Evolutionary conservation across 2,113 vertebrate species (phyloP).

Genomic region (Siphamia tubifer): DNA sequence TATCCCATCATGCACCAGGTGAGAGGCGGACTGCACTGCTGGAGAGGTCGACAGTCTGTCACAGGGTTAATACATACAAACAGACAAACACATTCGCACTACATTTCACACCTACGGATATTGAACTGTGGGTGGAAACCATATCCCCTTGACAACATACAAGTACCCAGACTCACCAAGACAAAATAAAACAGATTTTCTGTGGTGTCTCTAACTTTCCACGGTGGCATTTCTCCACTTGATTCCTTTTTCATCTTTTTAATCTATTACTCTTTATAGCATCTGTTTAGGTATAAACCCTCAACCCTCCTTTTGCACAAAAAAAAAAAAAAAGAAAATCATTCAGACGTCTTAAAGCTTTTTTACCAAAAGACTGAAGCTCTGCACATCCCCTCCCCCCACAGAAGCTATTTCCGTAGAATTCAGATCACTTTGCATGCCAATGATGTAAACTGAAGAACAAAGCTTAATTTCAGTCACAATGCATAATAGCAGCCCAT

Average conservation of each 20-base stretch:
- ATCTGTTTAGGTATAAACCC: not conserved
- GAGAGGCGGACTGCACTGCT: constrained; percentile 2
- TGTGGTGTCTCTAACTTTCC: too few species aligned
- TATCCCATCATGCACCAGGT: constrained; percentile 21
- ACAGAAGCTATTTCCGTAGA: constrained; percentile 17
- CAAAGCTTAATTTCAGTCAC: constrained; percentile 53
- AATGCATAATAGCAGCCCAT: constrained; percentile 39
- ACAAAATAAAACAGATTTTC: not conserved
- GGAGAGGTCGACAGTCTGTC: constrained; percentile 13
- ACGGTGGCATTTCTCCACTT: too few species aligned
- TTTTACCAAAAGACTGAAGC: constrained; percentile 4
- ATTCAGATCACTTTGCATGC: constrained; percentile 29
- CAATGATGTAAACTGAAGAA: constrained; percentile 35
- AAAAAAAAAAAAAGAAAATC: not conserved
- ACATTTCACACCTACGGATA: constrained; percentile 14
- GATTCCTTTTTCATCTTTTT: too few species aligned
- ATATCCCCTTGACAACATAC: not conserved
- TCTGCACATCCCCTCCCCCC: constrained; percentile 21
- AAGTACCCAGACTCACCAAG: not conserved
- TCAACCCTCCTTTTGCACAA: not conserved
- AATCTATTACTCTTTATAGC: not conserved
- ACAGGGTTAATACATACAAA: constrained; percentile 16
- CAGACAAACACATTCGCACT: constrained; percentile 16
- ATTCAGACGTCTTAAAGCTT: not conserved
- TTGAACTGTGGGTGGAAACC: constrained; percentile 8